A percentile compares a stretch with the other conserved stretches of the same genome.
phyloP scores from a whole-genome alignment of 2,888 invertebrate species.

The Thelaira solivaga region DNA sequence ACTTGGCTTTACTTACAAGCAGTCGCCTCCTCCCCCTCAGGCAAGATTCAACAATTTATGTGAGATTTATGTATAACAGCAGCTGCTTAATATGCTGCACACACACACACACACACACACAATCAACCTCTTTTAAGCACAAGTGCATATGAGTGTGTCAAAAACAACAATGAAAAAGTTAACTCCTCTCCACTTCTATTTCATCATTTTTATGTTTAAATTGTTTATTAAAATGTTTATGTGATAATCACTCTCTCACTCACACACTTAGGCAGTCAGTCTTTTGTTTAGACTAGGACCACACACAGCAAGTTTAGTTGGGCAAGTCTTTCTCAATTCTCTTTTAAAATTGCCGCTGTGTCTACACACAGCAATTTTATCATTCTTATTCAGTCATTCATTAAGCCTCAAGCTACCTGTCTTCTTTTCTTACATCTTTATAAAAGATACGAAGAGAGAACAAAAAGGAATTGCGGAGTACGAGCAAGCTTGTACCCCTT shows the following conservation, averaged over 20 bases:
- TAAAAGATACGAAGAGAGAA: too few relatives aligned
- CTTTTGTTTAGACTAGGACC: too few relatives aligned
- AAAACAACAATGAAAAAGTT: not conserved
- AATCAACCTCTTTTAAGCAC: not conserved
- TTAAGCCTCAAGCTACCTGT: too few relatives aligned
- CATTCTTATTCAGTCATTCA: too few relatives aligned
- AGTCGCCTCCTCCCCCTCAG: not conserved
- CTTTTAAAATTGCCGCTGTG: not conserved
- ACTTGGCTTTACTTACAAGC: not conserved
- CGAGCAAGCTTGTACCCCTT: too few relatives aligned
- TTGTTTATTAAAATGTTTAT: not conserved
- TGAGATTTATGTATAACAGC: not conserved
- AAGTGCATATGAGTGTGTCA: not conserved
- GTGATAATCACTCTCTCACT: conserved; percentile 5
- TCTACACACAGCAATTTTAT: too few relatives aligned
- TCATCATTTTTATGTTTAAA: conserved; percentile 42
- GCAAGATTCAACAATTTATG: conserved; percentile 11
- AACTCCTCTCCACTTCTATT: conserved; percentile 33
- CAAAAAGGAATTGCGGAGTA: too few relatives aligned
- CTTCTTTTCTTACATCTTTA: too few relatives aligned
- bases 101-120: not conserved
- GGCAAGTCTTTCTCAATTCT: not conserved
- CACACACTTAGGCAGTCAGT: not conserved
- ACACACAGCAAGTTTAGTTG: too few relatives aligned
- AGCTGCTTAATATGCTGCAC: conserved; percentile 10